Evolutionary conservation across 2,113 vertebrate species (phyloP).

Genomic region (Halichoerus grypus): DNA sequence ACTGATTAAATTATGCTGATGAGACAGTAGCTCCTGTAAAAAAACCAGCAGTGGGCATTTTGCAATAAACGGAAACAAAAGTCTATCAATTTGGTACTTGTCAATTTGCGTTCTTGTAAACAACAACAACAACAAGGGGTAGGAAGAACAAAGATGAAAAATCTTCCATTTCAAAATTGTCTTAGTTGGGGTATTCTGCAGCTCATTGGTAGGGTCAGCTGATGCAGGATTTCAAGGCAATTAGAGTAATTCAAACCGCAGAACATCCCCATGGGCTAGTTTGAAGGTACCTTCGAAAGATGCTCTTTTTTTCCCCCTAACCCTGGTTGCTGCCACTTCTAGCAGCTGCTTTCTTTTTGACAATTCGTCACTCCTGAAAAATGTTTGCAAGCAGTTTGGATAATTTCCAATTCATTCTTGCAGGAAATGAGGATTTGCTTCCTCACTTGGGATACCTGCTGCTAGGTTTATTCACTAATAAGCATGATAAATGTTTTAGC

Average conservation of each 20-base stretch:
- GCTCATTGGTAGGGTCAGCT: conserved; percentile 80
- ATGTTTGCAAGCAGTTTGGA: conserved; percentile 91
- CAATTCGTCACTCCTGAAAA: conserved; percentile 90
- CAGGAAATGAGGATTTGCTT: conserved; percentile 92
- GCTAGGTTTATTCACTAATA: conserved; percentile 95
- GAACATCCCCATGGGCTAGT: conserved; percentile 70
- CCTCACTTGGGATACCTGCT: conserved; percentile 94
- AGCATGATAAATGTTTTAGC: conserved; percentile 95
- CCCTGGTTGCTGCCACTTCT: conserved; percentile 82
- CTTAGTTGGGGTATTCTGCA: conserved; percentile 66
- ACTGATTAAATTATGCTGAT: conserved; percentile 64
- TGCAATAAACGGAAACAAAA: conserved; percentile 57
- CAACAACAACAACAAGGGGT: conserved; percentile 19
- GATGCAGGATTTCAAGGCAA: conserved; percentile 85
- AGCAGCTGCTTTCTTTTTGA: conserved; percentile 89
- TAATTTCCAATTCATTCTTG: conserved; percentile 92
- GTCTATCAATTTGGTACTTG: conserved; percentile 42
- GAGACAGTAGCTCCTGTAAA: neutral
- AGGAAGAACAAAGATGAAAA: conserved; percentile 66
- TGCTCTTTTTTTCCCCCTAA: conserved; percentile 40
- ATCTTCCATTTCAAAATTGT: conserved; percentile 74
- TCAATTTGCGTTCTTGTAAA: conserved; percentile 34
- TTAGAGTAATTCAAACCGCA: conserved; percentile 85
- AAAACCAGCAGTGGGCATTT: conserved; percentile 33
- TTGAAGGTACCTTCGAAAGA: conserved; percentile 79